A percentile compares a stretch with the other conserved stretches of the same genome.
Evolutionary conservation across 2,797 vertebrate genomes (phyloP).

Genomic region (Limosa lapponica): DNA sequence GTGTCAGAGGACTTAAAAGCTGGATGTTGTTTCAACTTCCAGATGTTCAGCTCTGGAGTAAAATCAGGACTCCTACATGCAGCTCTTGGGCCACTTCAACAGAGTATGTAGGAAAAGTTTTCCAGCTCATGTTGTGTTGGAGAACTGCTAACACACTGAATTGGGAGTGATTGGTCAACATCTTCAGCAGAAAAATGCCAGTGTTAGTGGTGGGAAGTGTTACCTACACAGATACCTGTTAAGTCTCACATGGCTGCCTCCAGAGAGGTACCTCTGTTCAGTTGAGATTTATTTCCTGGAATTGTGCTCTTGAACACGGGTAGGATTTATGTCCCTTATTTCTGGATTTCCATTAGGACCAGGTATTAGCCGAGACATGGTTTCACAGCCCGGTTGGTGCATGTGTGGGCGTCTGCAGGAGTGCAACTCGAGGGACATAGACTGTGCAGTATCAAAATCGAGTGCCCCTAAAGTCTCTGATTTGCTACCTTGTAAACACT

Average conservation of each 20-base stretch:
- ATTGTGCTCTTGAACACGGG: not conserved
- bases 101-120: not conserved
- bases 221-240: not conserved
- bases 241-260: not conserved
- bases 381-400: not conserved
- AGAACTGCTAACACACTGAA: not conserved
- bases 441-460: not conserved
- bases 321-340: not conserved
- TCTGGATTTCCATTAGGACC: not conserved
- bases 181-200: not conserved
- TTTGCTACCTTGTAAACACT: not conserved
- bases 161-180: not conserved
- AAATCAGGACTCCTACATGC: not conserved
- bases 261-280: not conserved
- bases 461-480: not conserved
- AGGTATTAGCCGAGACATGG: not conserved
- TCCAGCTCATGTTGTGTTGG: not conserved
- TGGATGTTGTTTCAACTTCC: not conserved
- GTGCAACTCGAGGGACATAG: not conserved
- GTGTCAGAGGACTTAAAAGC: not conserved
- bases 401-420: not conserved
- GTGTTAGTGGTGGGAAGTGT: not conserved
- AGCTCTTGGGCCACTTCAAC: not conserved
- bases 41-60: not conserved
- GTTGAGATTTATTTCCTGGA: not conserved